A percentile compares a stretch with the other conserved stretches of the same genome.
These are phyloP conservation scores for Seladonia tumulorum DNA, from an alignment of 2,888 invertebrate genomes.

Conservation along the genomic window DNA sequence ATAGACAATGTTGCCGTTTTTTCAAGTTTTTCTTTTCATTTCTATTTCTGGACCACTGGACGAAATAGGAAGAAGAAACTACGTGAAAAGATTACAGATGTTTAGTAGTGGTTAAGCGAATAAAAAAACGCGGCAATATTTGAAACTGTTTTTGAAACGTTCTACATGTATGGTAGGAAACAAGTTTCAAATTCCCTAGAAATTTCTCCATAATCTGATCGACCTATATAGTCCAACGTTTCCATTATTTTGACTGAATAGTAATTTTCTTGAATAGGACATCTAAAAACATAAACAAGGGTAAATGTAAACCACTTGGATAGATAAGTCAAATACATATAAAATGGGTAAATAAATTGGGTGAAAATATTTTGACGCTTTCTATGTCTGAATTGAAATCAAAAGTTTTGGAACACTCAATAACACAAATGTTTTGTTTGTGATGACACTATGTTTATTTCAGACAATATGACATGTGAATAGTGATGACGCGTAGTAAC, in stretches of 20 bases:
- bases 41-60: background rate
- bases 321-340: background rate
- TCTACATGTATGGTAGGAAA: background rate
- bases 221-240: background rate
- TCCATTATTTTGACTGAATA: background rate
- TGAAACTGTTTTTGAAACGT: background rate
- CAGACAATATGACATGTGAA: background rate
- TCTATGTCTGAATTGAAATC: background rate
- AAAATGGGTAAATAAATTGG: background rate
- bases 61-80: background rate
- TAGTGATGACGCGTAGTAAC: constrained; percentile 34
- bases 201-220: background rate
- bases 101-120: background rate
- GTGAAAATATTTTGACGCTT: background rate
- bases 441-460: background rate
- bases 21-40: background rate
- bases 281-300: background rate
- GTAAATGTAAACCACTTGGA: background rate
- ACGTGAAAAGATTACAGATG: too few species aligned
- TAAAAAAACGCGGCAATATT: background rate
- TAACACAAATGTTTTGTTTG: constrained; percentile 37
- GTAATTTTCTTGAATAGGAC: background rate
- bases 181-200: constrained; percentile 38
- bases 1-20: background rate
- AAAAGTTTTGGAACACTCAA: constrained; percentile 27